These are phyloP conservation scores for Nematolebias whitei DNA, from an alignment of 2,113 vertebrate genomes.

Conservation along the genomic window DNA sequence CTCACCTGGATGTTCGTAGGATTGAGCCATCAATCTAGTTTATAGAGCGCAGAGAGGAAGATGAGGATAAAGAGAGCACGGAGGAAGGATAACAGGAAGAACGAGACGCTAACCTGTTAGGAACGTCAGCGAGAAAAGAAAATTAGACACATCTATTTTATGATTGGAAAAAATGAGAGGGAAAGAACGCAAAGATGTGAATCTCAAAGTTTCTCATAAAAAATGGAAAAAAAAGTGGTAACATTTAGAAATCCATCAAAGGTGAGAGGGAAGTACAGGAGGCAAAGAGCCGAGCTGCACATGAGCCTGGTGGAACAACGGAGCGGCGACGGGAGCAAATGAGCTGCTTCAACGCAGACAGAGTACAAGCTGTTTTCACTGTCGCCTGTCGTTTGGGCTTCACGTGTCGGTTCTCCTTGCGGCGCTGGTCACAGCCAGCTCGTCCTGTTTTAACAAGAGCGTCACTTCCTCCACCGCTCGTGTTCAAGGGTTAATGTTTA, in stretches of 20 bases:
- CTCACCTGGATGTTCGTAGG: constrained; percentile 67
- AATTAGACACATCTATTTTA: not conserved
- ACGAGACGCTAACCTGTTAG: not conserved
- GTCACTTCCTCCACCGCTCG: not conserved
- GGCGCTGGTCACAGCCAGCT: constrained; percentile 38
- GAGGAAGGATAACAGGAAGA: constrained; percentile 47
- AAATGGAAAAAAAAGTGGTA: constrained; percentile 2
- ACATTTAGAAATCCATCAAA: not conserved
- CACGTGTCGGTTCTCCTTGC: too few relatives aligned
- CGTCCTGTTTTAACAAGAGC: constrained; percentile 24
- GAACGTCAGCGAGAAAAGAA: constrained; percentile 6
- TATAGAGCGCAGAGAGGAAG: constrained; percentile 58
- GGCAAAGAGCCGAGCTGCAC: constrained; percentile 4
- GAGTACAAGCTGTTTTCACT: constrained; percentile 57
- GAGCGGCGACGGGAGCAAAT: constrained; percentile 58
- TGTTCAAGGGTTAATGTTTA: not conserved
- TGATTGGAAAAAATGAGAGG: constrained; percentile 7
- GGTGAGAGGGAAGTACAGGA: not conserved
- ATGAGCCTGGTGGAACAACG: constrained; percentile 18
- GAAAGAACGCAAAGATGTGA: constrained; percentile 23
- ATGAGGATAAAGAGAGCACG: constrained; percentile 52
- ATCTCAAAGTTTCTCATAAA: not conserved
- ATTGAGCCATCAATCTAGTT: constrained; percentile 72
- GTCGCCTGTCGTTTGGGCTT: constrained; percentile 50
- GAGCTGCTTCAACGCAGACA: constrained; percentile 54